Conservation (phyloP, 2,888 invertebrate genomes). For the Lacanobia wlatinum region DNA sequence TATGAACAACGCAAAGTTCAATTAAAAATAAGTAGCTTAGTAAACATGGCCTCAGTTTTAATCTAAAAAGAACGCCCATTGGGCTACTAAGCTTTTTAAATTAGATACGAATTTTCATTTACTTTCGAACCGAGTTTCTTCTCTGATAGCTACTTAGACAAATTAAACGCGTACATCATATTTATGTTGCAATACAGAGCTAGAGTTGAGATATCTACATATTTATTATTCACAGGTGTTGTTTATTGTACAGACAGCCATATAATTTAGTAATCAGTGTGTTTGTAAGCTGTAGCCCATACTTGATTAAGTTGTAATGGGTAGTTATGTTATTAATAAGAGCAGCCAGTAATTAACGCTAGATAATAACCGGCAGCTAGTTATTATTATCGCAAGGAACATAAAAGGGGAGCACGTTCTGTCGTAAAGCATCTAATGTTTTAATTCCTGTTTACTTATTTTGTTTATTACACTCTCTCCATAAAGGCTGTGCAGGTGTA, state of each 20-base stretch:
- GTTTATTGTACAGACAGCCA: slow-evolving; percentile 15
- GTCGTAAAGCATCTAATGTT: slow-evolving; percentile 72
- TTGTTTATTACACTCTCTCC: slow-evolving; percentile 79
- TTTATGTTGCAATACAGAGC: slow-evolving; percentile 45
- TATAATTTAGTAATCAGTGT: slow-evolving; percentile 34
- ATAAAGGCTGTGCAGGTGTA: slow-evolving; percentile 80
- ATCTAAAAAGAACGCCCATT: slow-evolving; percentile 60
- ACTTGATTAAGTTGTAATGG: slow-evolving; percentile 22
- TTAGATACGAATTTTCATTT: slow-evolving; percentile 64
- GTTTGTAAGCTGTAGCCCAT: slow-evolving; percentile 13
- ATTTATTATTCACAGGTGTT: slow-evolving; percentile 49
- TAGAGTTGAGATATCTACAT: slow-evolving; percentile 43
- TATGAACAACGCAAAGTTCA: slow-evolving; percentile 41
- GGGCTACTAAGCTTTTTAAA: slow-evolving; percentile 66
- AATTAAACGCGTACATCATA: slow-evolving; percentile 54
- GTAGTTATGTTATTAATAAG: slow-evolving; percentile 23
- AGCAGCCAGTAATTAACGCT: slow-evolving; percentile 31
- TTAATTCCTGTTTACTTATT: slow-evolving; percentile 80
- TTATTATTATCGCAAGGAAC: slow-evolving; percentile 52
- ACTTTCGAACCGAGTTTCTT: slow-evolving; percentile 56
- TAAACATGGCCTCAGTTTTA: slow-evolving; percentile 58
- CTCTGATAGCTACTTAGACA: slow-evolving; percentile 49
- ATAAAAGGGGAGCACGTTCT: slow-evolving; percentile 65
- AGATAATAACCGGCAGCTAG: slow-evolving; percentile 41
- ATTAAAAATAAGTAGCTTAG: slow-evolving; percentile 67